A percentile compares a stretch with the other conserved stretches of the same genome.
Conservation (phyloP, 53 echinoderm and acorn worm species). For the Paelopatides confundens region DNA sequence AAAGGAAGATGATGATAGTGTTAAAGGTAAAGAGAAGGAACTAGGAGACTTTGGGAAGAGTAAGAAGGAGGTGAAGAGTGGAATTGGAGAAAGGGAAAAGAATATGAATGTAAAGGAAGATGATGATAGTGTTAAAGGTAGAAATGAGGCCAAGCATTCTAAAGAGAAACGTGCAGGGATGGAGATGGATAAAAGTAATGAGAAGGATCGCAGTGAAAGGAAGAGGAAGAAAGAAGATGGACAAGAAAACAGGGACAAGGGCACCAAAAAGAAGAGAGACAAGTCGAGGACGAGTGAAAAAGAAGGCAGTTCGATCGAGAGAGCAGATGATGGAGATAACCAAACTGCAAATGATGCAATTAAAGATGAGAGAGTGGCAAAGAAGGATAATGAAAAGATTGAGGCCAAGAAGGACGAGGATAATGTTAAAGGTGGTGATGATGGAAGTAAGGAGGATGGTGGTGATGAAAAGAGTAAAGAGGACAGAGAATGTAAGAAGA, state of each 20-base stretch:
- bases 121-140: neutral
- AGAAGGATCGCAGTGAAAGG: neutral
- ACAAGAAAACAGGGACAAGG: neutral
- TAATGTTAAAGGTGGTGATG: constrained; percentile 7
- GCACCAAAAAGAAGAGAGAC: constrained; percentile 12
- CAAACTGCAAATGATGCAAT: neutral
- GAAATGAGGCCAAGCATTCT: neutral
- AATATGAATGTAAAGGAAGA: constrained; percentile 39
- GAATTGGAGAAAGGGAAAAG: no score
- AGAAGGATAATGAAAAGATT: constrained; percentile 1
- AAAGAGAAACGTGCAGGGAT: constrained; percentile 6
- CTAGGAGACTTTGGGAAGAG: no score
- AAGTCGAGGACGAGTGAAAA: neutral
- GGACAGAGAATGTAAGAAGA: neutral
- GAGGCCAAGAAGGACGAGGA: neutral
- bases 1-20: neutral
- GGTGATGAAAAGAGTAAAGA: neutral
- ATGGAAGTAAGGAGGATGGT: neutral
- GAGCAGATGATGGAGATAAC: neutral
- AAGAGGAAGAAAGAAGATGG: neutral
- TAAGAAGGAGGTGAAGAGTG: no score
- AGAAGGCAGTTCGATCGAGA: neutral
- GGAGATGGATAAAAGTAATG: constrained; percentile 6
- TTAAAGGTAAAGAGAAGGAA: neutral
- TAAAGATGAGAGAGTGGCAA: constrained; percentile 25